Conservation (phyloP, 2,797 vertebrate genomes). For the Crypturellus tataupa region DNA sequence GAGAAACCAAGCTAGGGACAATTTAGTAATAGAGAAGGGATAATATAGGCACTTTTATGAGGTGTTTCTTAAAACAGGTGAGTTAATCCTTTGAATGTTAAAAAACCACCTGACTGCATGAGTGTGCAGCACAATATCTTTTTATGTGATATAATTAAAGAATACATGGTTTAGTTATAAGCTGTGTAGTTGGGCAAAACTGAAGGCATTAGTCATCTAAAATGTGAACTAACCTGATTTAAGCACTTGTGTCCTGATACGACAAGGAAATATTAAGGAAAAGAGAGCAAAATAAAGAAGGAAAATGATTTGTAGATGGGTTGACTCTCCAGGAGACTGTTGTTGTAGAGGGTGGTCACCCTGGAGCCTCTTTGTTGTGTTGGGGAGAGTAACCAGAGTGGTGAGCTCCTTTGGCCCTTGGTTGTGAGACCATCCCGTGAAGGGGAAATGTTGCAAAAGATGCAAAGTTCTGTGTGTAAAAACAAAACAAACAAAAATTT, state of each 20-base stretch:
- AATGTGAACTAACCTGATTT: not conserved
- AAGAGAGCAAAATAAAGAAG: not conserved
- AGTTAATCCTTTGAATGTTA: not conserved
- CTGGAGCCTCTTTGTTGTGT: not conserved
- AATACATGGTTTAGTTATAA: not conserved
- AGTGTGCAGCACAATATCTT: not conserved
- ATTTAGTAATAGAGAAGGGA: not conserved
- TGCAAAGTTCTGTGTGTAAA: not conserved
- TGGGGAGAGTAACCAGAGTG: not conserved
- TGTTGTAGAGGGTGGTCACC: not conserved
- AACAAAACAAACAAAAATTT: not conserved
- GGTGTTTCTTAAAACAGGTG: not conserved
- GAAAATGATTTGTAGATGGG: not conserved
- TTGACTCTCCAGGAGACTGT: not conserved
- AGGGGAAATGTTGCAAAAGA: constrained; percentile 54
- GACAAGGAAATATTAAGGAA: not conserved
- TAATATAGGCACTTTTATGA: not conserved
- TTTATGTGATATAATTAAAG: not conserved
- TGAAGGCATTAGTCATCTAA: not conserved
- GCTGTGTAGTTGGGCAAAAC: not conserved
- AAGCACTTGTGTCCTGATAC: not conserved
- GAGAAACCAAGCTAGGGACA: not conserved
- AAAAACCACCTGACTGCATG: not conserved
- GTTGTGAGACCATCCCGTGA: constrained; percentile 10
- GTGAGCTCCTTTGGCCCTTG: not conserved